Evolutionary conservation across 2,888 invertebrate genomes (phyloP).

Genomic region (Muscina levida): DNA sequence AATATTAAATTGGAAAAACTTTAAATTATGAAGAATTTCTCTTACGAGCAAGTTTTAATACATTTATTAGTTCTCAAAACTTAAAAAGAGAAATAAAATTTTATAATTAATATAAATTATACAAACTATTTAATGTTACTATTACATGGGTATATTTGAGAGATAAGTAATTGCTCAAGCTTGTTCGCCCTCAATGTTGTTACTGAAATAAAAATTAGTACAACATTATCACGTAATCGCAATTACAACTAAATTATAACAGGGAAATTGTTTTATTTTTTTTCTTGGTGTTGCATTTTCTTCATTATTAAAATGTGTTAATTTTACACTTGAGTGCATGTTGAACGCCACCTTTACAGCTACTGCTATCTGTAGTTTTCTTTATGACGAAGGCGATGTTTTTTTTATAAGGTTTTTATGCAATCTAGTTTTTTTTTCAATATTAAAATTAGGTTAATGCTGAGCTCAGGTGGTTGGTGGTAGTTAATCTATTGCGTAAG

Average conservation of each 20-base stretch:
- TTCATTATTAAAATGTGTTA: conserved; percentile 41
- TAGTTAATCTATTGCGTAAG: conserved; percentile 42
- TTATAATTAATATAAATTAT: no score
- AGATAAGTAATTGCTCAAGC: no score
- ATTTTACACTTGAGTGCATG: conserved; percentile 58
- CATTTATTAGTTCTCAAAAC: no score
- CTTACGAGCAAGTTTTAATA: no score
- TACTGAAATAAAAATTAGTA: no score
- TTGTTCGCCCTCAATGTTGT: no score
- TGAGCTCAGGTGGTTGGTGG: background rate
- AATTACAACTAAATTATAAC: conserved; percentile 23
- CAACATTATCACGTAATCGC: conserved; percentile 39
- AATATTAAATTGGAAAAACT: no score
- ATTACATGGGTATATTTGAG: no score
- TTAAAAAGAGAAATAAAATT: no score
- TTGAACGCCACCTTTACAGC: background rate
- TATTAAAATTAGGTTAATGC: conserved; percentile 27
- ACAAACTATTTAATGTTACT: no score
- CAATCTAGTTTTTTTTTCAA: conserved; percentile 20
- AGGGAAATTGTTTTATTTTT: conserved; percentile 19
- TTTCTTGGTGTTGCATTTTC: conserved; percentile 49
- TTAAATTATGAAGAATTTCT: no score
- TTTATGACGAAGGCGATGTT: background rate
- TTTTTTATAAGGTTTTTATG: conserved; percentile 1
- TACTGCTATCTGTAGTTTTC: background rate